Percentiles rank a stretch among this genome's conserved stretches.
Conservation (phyloP, 2,797 vertebrate species). For the Bradypodion ventrale region DNA sequence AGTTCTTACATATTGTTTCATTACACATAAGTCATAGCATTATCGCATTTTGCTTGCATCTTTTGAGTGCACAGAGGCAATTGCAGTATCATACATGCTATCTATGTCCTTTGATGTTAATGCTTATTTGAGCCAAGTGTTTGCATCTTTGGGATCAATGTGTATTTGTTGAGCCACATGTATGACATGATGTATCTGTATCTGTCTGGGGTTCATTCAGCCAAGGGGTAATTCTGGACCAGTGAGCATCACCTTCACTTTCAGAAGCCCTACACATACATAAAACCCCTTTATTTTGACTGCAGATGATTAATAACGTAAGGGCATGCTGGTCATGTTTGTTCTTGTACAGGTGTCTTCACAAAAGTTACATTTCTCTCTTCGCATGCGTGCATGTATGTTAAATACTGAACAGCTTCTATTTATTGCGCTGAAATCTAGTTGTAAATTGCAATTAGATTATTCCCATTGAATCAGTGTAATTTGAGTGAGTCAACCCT, state of each 20-base stretch:
- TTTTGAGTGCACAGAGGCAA: too few relatives aligned
- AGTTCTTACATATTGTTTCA: too few relatives aligned
- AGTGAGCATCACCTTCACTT: not conserved
- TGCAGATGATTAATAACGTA: not conserved
- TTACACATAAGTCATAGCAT: too few relatives aligned
- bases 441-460: too few relatives aligned
- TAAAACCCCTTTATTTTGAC: not conserved
- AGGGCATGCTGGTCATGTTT: not conserved
- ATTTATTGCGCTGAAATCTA: not conserved
- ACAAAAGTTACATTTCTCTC: not conserved
- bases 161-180: not conserved
- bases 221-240: not conserved
- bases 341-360: not conserved
- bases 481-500: too few relatives aligned
- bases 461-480: too few relatives aligned
- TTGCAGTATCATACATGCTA: not conserved
- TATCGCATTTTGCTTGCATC: too few relatives aligned
- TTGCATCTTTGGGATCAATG: not conserved
- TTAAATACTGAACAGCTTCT: not conserved
- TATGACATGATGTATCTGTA: not conserved
- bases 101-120: not conserved
- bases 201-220: not conserved
- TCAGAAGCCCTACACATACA: not conserved
- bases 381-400: not conserved
- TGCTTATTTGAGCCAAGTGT: not conserved